Evolutionary conservation across 2,797 vertebrate genomes (phyloP), one percentile per base, ranked within the genome.

Genomic region (Simalia tracyae): DNA sequence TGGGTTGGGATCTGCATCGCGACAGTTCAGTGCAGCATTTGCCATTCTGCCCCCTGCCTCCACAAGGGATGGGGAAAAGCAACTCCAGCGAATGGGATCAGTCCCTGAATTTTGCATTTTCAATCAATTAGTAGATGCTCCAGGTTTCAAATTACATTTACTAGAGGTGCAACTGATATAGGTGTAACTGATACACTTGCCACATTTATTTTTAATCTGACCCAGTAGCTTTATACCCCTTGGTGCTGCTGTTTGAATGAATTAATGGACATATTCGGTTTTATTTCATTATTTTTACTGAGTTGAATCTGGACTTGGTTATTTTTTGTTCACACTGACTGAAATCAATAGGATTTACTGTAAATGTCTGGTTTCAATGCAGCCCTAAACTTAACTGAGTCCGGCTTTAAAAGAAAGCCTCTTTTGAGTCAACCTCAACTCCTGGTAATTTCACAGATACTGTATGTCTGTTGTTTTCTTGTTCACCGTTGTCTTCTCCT

Each of bases 131-230:
- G 50, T 54, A 54, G 50, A 54, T 54, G 50, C 50, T 54, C 50
- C 50, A 54, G 50, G 50, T 54, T 54, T 54, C 50, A 54, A 54
- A 54, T 54, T 54, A 54, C 50, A 54, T 54, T 54, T 54, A 54
- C 6, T 54, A 54, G 50, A 54, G 50, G 8, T 54, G 50, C 50
- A 54, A 8, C 50, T 7, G 6, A 7, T 54, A 7, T 8, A 54
- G 50, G 7, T 54, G 50, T 54, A 54, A 54, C 50, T 54, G 50
- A 54, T 54, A 54, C 8, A 54, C 0, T 8, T 8, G 50, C 50
- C 50, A 54, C 50, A 42, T 54, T 7, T 95, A 91, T 54, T 42
- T 93, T 68, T 24, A 26, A 88, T 63, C 19, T 50, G 36, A 64
- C 11, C 22, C 60, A 63, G 5, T 87, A 46, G 12, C 24, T 57